Percentiles rank a stretch among this genome's conserved stretches.
Evolutionary conservation across 2,113 vertebrate species (phyloP).

Genomic region (Sisor rabdophorus): DNA sequence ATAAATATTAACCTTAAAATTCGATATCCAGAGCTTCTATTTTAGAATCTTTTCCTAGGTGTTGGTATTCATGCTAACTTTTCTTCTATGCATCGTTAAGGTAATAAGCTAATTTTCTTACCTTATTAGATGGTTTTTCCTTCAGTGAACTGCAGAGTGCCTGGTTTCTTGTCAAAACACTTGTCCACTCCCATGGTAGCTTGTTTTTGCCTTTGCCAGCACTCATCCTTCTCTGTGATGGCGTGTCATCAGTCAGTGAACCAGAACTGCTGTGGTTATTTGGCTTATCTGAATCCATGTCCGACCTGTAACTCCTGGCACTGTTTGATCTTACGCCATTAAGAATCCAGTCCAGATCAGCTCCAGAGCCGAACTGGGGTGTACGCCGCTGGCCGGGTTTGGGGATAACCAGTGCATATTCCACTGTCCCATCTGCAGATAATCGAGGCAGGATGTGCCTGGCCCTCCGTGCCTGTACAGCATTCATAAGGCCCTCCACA

Average conservation of each 20-base stretch:
- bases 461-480: slow-evolving; percentile 80
- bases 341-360: slow-evolving; percentile 83
- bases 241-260: slow-evolving; percentile 50
- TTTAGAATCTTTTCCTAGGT: neutral
- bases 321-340: slow-evolving; percentile 74
- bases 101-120: slow-evolving; percentile 55
- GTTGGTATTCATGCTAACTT: neutral
- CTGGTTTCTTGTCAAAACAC: slow-evolving; percentile 54
- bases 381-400: slow-evolving; percentile 62
- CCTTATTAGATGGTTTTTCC: slow-evolving; percentile 71
- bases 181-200: slow-evolving; percentile 84
- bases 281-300: slow-evolving; percentile 54
- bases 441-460: slow-evolving; percentile 76
- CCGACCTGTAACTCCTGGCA: slow-evolving; percentile 68
- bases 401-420: slow-evolving; percentile 75
- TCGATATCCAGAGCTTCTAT: neutral
- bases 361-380: slow-evolving; percentile 62
- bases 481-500: slow-evolving; percentile 75
- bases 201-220: slow-evolving; percentile 87
- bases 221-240: slow-evolving; percentile 77
- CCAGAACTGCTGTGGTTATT: slow-evolving; percentile 62
- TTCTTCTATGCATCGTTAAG: neutral
- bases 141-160: slow-evolving; percentile 51
- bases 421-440: slow-evolving; percentile 70
- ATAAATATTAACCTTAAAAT: neutral